These are phyloP conservation scores for Muschampia plurimacula DNA, from an alignment of 2,888 invertebrate genomes.

Conservation along the genomic window DNA sequence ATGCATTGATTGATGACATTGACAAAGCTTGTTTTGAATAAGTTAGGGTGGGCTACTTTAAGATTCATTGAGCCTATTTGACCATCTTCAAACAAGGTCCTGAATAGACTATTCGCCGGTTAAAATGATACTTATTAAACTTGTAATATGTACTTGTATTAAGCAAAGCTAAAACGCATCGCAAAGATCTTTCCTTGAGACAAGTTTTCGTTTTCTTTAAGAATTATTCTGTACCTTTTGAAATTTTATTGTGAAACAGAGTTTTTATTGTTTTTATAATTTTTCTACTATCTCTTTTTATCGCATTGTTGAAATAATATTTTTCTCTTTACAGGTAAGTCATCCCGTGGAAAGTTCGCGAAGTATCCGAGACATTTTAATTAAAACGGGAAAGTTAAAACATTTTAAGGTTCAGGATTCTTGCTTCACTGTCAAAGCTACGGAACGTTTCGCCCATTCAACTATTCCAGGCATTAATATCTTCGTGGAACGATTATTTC, in stretches of 20 bases:
- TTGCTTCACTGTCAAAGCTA: conserved; percentile 51
- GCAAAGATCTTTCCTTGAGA: no score
- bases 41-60: no score
- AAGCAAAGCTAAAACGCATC: no score
- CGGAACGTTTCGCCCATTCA: conserved; percentile 23
- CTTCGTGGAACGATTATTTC: conserved; percentile 5
- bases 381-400: conserved; percentile 62
- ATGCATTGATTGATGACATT: no score
- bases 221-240: neutral
- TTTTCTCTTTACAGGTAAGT: conserved; percentile 74
- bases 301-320: conserved; percentile 36
- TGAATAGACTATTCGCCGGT: no score
- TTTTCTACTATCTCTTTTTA: conserved; percentile 1
- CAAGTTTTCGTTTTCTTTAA: neutral
- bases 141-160: no score
- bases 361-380: conserved; percentile 64
- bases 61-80: no score
- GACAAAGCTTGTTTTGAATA: no score
- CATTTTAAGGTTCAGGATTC: conserved; percentile 57
- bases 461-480: conserved; percentile 25
- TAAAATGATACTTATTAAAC: no score
- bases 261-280: neutral
- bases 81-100: no score
- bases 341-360: conserved; percentile 49
- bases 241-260: neutral